Base-by-base conservation (phyloP, 1,140 invertebrate species). In the Heliconius congener region DNA sequence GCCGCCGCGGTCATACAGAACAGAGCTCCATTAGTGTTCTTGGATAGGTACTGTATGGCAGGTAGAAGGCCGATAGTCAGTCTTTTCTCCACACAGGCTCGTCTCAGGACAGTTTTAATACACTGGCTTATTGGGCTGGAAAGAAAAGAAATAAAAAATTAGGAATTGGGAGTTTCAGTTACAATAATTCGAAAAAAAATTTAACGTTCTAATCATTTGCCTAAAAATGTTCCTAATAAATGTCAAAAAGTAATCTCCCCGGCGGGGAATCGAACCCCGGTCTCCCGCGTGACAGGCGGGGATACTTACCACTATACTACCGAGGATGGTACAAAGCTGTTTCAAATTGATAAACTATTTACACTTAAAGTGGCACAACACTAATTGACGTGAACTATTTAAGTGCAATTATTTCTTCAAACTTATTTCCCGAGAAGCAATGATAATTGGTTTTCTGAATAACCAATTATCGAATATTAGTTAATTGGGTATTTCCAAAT, bases 1-100 rank as follows among this genome's bases (percentile, higher is more conserved):
- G 95, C 95, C 80, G 95, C 95, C 6, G 96, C 95, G 74, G 96
- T 95, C 19, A 97, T 86, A 80, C 96, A 96, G 82, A 97, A 96
- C 2, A 96, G 91, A 1, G 96, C 96, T 16, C 96, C 95, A 70
- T 96, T 95, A 55, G 95, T 94, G 60, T 95, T 95, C 66, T 95
- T 95, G 18, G 96, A 96, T 71, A 96, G 88, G 76, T 94, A 94
- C 83, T 96, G 95, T 30, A 96, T 95, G 39, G 96, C 95, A 0
- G 96, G 96, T 3, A 96, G 86, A 2, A 96, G 94, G 8, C 96
- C 96, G 23, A 96, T 94, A 13, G 96, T 96, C 16, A 96, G 90
- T 18, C 96, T 93, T 46, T 96, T 95, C 83, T 96, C 96, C 9
- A 91, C 87, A 78, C 95, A 95, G 23, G 96, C 96, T 77, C 95